Percentiles rank a stretch among this genome's conserved stretches.
Conservation (phyloP, 2,888 invertebrate genomes). For the Rhingia rostrata region DNA sequence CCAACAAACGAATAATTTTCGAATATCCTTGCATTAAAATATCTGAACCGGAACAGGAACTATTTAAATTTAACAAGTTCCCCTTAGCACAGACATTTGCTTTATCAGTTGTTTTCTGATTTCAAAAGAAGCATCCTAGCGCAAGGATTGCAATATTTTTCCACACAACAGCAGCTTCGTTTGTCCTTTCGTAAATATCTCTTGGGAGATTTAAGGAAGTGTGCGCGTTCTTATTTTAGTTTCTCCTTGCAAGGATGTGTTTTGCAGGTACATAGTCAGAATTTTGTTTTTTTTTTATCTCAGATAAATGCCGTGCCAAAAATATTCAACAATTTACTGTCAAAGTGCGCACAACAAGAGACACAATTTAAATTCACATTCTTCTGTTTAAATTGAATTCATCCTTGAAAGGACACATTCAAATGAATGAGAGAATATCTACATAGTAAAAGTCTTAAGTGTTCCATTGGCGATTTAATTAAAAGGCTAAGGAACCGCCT, state of each 20-base stretch:
- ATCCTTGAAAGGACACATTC: neutral
- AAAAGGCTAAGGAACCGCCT: neutral
- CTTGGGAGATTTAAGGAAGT: neutral
- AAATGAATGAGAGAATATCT: neutral
- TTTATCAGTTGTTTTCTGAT: neutral
- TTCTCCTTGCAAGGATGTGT: neutral
- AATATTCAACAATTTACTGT: too few relatives aligned
- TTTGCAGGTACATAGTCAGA: neutral
- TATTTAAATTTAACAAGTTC: too few relatives aligned
- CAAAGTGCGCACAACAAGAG: too few relatives aligned
- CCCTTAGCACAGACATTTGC: too few relatives aligned
- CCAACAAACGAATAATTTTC: too few relatives aligned
- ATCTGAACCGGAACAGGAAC: too few relatives aligned
- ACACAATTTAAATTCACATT: too few relatives aligned
- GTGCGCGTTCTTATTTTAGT: neutral
- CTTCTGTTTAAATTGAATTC: too few relatives aligned
- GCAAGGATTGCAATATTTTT: neutral
- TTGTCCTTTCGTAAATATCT: neutral
- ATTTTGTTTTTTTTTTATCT: neutral
- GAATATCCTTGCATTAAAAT: too few relatives aligned
- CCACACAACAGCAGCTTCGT: neutral
- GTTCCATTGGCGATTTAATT: neutral
- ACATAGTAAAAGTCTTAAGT: neutral
- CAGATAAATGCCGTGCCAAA: too few relatives aligned
- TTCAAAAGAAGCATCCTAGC: neutral